Base-by-base conservation (phyloP, 1,140 invertebrate species). In the Apis laboriosa region DNA sequence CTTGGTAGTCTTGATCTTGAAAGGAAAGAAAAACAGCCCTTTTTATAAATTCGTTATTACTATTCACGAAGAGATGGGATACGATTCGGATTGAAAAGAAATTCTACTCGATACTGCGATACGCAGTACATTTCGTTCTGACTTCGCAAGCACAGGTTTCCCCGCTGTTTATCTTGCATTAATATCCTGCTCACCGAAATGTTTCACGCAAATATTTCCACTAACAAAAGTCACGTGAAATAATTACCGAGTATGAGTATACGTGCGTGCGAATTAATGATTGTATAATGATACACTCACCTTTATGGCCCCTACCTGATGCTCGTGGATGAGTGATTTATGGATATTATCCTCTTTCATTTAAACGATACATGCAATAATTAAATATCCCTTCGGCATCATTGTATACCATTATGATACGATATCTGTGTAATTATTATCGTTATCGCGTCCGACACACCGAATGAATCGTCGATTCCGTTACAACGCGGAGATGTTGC, bases 281-380 rank as follows among this genome's bases (percentile, higher is more conserved):
- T 80, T 72, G 75, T 51, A 76, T 83, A 87, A 66, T 82, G 77
- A 87, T 72, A 63, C 66, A 74, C 77, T 86, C 84, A 76, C 81
- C 80, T 85, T 53, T 43, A 55, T n/a, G 80, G 49, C n/a, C 61
- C 17, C 72, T 68, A 76, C 74, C 72, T 79, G 80, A 83, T 79
- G 71, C 79, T 86, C 76, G 85, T 80, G 71, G 70, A 72, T 72
- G 85, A 86, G 53, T 80, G 66, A 87, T 87, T 86, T 84, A 80
- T 66, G 86, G 77, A 76, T 86, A 77, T 82, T 82, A 80, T 84
- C 72, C 86, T 76, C 75, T 77, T 86, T 84, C 84, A 84, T 84
- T 86, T 83, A 87, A 87, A 86, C 85, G 82, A 86, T 84, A 84
- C 72, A 49, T 66, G 61, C 84, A 85, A 77, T 87, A 87, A 87